A percentile compares a stretch with the other conserved stretches of the same genome.
Conservation (phyloP, 2,797 vertebrate genomes). For the Pseudomugil gertrudae region DNA sequence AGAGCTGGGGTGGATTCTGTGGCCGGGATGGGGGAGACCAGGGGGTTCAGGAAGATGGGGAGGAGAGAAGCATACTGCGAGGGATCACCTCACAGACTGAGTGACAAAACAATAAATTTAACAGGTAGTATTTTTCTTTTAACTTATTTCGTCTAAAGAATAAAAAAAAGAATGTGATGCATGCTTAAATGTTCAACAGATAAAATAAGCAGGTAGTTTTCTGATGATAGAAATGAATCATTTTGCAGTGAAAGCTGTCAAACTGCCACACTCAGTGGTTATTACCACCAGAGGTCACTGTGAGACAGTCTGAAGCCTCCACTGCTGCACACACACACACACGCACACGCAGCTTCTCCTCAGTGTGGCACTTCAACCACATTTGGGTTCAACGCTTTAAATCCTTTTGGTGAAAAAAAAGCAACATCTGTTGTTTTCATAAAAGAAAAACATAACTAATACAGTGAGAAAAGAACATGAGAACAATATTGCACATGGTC, state of each 20-base stretch:
- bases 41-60: constrained; percentile 30
- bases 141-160: constrained; percentile 60
- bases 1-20: constrained; percentile 71
- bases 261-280: constrained; percentile 52
- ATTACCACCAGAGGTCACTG: constrained; percentile 72
- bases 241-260: constrained; percentile 38
- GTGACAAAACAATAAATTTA: constrained; percentile 76
- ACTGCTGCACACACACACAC: constrained; percentile 30
- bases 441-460: constrained; percentile 35
- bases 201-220: constrained; percentile 60
- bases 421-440: constrained; percentile 41
- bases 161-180: constrained; percentile 50
- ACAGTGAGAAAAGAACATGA: constrained; percentile 37
- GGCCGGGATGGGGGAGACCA: constrained; percentile 52
- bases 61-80: constrained; percentile 40
- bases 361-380: constrained; percentile 74
- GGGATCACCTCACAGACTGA: constrained; percentile 77
- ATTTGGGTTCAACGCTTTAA: constrained; percentile 62
- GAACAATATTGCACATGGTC: constrained; percentile 82
- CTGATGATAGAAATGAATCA: constrained; percentile 32
- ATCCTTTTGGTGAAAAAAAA: constrained; percentile 52
- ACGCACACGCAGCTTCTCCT: constrained; percentile 40
- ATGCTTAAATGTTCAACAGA: constrained; percentile 58
- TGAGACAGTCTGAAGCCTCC: constrained; percentile 28
- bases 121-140: constrained; percentile 65